Evolutionary conservation across 2,797 vertebrate species (phyloP), one percentile per base, ranked within the genome.

Genomic region (Epinephelus awoara): DNA sequence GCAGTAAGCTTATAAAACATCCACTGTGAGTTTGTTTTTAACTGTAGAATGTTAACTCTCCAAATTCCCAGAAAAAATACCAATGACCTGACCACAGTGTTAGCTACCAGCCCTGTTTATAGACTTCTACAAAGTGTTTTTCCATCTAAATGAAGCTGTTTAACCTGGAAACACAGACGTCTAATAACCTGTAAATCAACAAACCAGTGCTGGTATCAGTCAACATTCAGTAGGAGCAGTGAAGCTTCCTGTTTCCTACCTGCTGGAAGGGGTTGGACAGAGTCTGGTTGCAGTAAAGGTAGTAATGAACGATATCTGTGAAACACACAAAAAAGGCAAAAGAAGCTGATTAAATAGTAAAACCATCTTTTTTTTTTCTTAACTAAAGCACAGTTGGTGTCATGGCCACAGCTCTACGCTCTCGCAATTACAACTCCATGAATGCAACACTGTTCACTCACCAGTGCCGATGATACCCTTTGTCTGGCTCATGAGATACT

Each of bases 241-340:
- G 21, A 13, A 51, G 29, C 44, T 6, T 58, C 11, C n/a, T 40
- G 40, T 57, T 69, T 72, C 1, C 0, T 96, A 99, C 98, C 97
- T 99, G 97, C 91, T 99, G 98, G 92, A 98, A 99, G 17, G 98
- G 98, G 91, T 96, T 99, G 93, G 94, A 94, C 14, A 94, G 86
- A 27, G 95, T 97, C 93, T 98, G 98, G 86, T 96, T 96, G 90
- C 98, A 99, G 87, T 97, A 97, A 84, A 99, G 88, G 90, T 99
- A 99, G 85, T 99, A 99, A 82, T 95, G 97, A 76, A 97, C 91
- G 68, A 99, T 96, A 79, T 96, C 98, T 99, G 95, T 21, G 91
- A 89, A 77, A 67, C 85, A 74, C 34, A 62, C 6, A 75, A 18
- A 69, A 69, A 19, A 81, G 52, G 11, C 19, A 51, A 2, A 46